These are phyloP conservation scores for Delphinus delphis DNA, from an alignment of 2,113 vertebrate species.

Conservation along the genomic window DNA sequence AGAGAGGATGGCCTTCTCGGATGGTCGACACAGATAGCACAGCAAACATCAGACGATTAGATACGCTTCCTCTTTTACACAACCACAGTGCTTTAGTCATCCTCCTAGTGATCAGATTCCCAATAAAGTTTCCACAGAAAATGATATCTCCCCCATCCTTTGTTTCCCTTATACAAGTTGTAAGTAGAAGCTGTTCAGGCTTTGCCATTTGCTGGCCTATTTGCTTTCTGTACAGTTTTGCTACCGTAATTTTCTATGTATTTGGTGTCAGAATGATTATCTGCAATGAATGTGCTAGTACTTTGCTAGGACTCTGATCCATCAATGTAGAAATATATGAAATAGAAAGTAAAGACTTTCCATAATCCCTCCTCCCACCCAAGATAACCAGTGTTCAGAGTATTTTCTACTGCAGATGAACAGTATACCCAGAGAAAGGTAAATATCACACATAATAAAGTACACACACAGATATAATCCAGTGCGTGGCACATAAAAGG, in stretches of 20 bases:
- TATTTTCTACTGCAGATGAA: background rate
- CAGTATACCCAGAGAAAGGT: background rate
- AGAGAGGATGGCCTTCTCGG: background rate
- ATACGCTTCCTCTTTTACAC: background rate
- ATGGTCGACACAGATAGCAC: background rate
- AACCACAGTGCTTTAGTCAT: accelerated
- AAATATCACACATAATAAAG: too few relatives aligned
- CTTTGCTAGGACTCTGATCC: background rate
- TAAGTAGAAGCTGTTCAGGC: background rate
- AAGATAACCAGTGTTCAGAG: background rate
- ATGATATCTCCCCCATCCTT: background rate
- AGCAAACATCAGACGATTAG: background rate
- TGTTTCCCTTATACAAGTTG: background rate
- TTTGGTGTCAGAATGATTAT: background rate
- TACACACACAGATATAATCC: too few relatives aligned
- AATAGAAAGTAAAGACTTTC: background rate
- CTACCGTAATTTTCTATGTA: background rate
- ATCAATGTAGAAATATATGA: background rate
- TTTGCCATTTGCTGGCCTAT: background rate
- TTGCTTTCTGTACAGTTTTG: background rate
- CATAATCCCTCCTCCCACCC: too few relatives aligned
- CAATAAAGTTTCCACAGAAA: background rate
- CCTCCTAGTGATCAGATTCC: background rate
- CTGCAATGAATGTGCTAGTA: background rate
- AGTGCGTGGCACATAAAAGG: background rate